phyloP scores from a whole-genome alignment of 1,140 invertebrate species.

The Diprion similis region DNA sequence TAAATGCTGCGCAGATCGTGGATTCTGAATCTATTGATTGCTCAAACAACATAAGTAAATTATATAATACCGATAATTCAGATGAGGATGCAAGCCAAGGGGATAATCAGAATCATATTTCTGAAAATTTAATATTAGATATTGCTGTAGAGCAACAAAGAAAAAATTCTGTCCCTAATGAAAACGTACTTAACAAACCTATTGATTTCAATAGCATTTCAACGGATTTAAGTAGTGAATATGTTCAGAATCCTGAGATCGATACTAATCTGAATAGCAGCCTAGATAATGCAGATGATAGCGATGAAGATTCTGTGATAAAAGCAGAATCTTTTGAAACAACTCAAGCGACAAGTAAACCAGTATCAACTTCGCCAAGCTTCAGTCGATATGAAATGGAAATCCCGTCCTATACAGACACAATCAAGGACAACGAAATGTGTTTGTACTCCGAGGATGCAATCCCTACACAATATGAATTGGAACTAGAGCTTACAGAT shows the following conservation, averaged over 20 bases:
- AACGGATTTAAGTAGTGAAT: no score
- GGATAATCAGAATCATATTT: background rate
- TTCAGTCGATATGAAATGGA: conserved; percentile 27
- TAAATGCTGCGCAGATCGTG: background rate
- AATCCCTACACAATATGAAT: conserved; percentile 47
- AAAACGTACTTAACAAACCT: background rate
- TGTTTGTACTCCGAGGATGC: conserved; percentile 43
- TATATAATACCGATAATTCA: background rate
- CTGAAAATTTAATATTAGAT: background rate
- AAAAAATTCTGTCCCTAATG: background rate
- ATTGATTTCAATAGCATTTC: no score
- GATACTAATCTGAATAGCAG: no score
- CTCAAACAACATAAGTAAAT: background rate
- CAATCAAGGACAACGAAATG: conserved; percentile 26
- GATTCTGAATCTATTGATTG: background rate
- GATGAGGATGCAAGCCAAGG: background rate
- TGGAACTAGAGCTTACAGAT: conserved; percentile 50
- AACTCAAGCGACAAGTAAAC: conserved; percentile 55
- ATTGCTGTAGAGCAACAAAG: background rate
- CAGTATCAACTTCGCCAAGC: conserved; percentile 51
- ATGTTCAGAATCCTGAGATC: no score
- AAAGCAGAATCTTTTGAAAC: conserved; percentile 56
- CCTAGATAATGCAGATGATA: background rate
- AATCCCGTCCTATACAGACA: background rate
- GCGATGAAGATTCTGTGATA: conserved; percentile 43